A percentile compares a stretch with the other conserved stretches of the same genome.
These are phyloP conservation scores for Montipora capricornis DNA, from an alignment of 64 coral and sea anemone species.

Conservation along the genomic window DNA sequence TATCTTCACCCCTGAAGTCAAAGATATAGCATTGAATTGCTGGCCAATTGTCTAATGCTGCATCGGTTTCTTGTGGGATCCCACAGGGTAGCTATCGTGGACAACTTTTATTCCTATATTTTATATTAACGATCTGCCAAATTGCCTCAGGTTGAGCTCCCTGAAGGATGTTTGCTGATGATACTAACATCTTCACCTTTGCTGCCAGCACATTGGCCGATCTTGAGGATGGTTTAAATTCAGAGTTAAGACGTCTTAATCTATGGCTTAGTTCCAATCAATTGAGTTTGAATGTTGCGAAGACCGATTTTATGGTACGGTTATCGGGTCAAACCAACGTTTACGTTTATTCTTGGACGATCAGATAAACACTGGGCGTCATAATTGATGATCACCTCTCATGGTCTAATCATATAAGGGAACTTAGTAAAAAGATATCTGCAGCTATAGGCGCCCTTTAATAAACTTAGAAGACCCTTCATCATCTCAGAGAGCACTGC, in stretches of 20 bases:
- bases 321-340: conserved; percentile 18
- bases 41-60: conserved; percentile 33
- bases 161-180: conserved; percentile 15
- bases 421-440: too few species aligned
- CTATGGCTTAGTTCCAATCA: conserved; percentile 16
- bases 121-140: conserved; percentile 55
- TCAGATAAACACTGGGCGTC: too few species aligned
- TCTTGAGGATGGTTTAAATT: conserved; percentile 6
- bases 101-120: conserved; percentile 15
- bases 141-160: neutral
- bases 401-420: too few species aligned
- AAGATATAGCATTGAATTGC: conserved; percentile 7
- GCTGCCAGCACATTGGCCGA: neutral
- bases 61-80: neutral
- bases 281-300: conserved; percentile 13
- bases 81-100: conserved; percentile 12
- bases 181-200: conserved; percentile 22
- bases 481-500: too few species aligned
- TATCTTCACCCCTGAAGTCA: conserved; percentile 16
- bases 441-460: conserved; percentile 26
- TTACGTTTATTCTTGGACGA: too few species aligned
- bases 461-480: conserved; percentile 9
- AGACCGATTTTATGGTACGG: conserved; percentile 18
- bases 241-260: neutral
- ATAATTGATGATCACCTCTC: too few species aligned